phyloP scores from a whole-genome alignment of 2,797 vertebrate species.

The Sardinella longiceps region DNA sequence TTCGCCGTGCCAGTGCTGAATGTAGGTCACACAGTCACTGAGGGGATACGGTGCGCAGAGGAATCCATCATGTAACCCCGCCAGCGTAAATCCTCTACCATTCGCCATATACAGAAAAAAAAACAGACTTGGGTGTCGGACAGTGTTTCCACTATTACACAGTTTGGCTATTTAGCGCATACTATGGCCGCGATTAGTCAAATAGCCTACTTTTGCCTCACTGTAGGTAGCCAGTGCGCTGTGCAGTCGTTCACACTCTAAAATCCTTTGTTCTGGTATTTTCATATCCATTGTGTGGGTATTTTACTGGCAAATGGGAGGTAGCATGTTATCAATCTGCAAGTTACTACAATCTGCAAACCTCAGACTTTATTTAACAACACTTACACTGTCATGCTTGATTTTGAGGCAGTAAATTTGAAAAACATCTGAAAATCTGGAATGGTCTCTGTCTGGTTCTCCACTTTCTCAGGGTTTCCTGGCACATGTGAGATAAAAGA shows the following conservation, averaged over 20 bases:
- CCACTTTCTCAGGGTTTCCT: conserved; percentile 58
- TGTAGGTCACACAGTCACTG: conserved; percentile 76
- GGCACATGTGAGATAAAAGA: conserved; percentile 58
- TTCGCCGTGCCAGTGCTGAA: conserved; percentile 69
- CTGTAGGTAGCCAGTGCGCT: neutral
- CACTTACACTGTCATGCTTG: neutral
- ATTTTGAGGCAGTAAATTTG: neutral
- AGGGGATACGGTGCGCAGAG: conserved; percentile 20
- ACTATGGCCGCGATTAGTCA: neutral
- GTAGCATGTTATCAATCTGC: neutral
- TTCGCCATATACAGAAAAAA: conserved; percentile 63
- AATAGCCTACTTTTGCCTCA: neutral
- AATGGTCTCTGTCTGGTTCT: conserved; percentile 35
- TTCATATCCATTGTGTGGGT: neutral
- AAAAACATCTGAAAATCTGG: neutral
- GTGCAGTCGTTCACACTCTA: neutral
- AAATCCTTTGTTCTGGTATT: neutral
- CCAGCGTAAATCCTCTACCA: conserved; percentile 59
- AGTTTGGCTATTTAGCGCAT: neutral
- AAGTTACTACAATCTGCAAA: neutral
- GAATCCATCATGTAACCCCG: conserved; percentile 39
- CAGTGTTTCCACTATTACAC: neutral
- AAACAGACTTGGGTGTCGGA: neutral
- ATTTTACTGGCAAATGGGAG: neutral
- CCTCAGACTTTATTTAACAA: neutral